Evolutionary conservation across 2,797 vertebrate genomes (phyloP).

Genomic region (Spea hammondii): DNA sequence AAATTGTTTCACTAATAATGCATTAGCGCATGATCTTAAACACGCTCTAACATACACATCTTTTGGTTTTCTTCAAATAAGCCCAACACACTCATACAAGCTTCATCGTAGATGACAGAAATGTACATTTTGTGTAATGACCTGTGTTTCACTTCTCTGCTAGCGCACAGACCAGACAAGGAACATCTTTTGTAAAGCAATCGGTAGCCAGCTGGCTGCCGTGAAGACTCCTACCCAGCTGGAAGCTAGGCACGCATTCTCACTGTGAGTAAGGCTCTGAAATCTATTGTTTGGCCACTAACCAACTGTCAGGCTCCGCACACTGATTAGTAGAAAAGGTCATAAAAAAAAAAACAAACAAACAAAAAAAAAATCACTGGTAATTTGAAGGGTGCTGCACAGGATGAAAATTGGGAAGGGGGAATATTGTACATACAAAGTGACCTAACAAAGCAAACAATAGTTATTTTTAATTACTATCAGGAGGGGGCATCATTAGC

Average conservation of each 20-base stretch:
- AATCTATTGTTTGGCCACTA: constrained; percentile 21
- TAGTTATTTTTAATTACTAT: constrained; percentile 25
- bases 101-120: too few relatives aligned
- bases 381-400: constrained; percentile 18
- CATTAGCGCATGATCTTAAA: too few relatives aligned
- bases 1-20: too few relatives aligned
- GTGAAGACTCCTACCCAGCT: constrained; percentile 41
- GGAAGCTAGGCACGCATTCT: constrained; percentile 45
- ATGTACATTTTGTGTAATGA: not conserved
- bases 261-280: constrained; percentile 2
- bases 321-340: not conserved
- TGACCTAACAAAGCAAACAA: constrained; percentile 26
- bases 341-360: not conserved
- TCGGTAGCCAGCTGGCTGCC: constrained; percentile 35
- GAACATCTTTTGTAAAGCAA: not conserved
- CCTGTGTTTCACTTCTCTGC: constrained; percentile 9
- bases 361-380: not conserved
- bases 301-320: constrained; percentile 32
- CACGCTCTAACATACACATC: too few relatives aligned
- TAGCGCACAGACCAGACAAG: constrained; percentile 20
- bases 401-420: constrained; percentile 5
- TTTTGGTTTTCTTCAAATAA: too few relatives aligned
- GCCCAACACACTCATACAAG: too few relatives aligned
- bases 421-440: not conserved
- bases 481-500: constrained; percentile 18